A percentile compares a stretch with the other conserved stretches of the same genome.
phyloP scores from a whole-genome alignment of 1,140 invertebrate genomes.

The Charaxes varanes region DNA sequence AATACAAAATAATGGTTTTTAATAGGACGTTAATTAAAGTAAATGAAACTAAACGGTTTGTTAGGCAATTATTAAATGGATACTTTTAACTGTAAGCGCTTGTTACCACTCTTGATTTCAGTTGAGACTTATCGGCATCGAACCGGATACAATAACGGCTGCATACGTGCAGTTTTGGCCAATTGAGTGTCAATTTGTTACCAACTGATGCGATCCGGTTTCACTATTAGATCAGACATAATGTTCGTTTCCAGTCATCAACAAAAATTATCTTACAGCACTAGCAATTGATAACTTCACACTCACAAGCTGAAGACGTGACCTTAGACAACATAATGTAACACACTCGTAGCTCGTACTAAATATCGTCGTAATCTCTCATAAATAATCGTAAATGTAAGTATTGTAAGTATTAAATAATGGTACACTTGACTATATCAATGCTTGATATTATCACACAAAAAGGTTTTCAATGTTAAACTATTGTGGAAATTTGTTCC shows the following conservation, averaged over 20 bases:
- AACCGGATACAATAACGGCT: slow-evolving; percentile 42
- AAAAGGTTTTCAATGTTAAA: no score
- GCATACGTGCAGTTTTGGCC: slow-evolving; percentile 37
- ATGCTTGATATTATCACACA: no score
- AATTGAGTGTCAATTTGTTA: slow-evolving; percentile 41
- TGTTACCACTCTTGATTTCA: slow-evolving; percentile 13
- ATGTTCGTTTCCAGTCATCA: slow-evolving; percentile 17
- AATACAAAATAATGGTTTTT: not conserved
- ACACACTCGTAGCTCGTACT: slow-evolving; percentile 6
- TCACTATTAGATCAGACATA: slow-evolving; percentile 26
- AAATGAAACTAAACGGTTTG: not conserved
- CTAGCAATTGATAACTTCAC: slow-evolving; percentile 11
- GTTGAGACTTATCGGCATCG: slow-evolving; percentile 27
- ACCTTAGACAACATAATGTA: slow-evolving; percentile 27
- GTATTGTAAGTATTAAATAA: no score
- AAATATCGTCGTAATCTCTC: not conserved
- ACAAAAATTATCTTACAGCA: slow-evolving; percentile 15
- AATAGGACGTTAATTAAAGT: not conserved
- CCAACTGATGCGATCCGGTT: slow-evolving; percentile 39
- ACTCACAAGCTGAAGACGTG: slow-evolving; percentile 13
- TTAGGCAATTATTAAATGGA: not conserved
- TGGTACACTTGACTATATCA: no score
- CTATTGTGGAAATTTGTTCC: no score
- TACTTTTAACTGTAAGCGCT: slow-evolving; percentile 17
- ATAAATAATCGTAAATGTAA: no score